phyloP scores from a whole-genome alignment of 2,113 vertebrate genomes.

The Crotalus horridus region DNA sequence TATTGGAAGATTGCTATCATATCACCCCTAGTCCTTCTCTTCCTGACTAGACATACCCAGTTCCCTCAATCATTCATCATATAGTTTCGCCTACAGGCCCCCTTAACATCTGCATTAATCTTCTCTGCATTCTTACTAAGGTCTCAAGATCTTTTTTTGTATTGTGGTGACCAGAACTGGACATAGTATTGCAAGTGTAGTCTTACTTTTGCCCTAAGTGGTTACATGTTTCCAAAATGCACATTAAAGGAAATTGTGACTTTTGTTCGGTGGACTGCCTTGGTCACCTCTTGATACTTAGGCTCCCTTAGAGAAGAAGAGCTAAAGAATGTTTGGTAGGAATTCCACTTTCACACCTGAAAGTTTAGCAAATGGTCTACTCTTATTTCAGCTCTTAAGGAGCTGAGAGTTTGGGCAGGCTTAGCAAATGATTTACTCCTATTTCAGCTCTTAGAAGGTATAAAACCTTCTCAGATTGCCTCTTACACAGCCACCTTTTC shows the following conservation, averaged over 20 bases:
- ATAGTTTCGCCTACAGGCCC: no score
- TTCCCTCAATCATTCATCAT: no score
- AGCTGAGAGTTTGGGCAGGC: not conserved
- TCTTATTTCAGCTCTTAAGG: constrained; percentile 47
- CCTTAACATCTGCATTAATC: no score
- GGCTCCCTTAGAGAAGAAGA: not conserved
- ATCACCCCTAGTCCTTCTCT: no score
- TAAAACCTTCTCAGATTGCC: constrained; percentile 55
- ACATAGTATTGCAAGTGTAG: no score
- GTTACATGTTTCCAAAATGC: no score
- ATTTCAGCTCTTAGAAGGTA: constrained; percentile 48
- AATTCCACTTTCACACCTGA: constrained; percentile 41
- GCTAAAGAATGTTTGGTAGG: constrained; percentile 31
- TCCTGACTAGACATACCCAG: no score
- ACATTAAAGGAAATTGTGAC: not conserved
- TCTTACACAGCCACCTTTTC: constrained; percentile 58
- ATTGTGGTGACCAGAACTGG: no score
- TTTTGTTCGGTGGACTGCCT: not conserved
- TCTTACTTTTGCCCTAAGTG: not conserved
- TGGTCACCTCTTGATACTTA: not conserved
- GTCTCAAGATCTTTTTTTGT: no score
- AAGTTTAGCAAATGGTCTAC: constrained; percentile 28
- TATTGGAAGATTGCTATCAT: no score
- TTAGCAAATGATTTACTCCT: constrained; percentile 35
- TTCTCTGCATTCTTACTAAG: no score